A percentile compares a stretch with the other conserved stretches of the same genome.
phyloP scores from a whole-genome alignment of 2,797 vertebrate species.

The Sarcoramphus papa region DNA sequence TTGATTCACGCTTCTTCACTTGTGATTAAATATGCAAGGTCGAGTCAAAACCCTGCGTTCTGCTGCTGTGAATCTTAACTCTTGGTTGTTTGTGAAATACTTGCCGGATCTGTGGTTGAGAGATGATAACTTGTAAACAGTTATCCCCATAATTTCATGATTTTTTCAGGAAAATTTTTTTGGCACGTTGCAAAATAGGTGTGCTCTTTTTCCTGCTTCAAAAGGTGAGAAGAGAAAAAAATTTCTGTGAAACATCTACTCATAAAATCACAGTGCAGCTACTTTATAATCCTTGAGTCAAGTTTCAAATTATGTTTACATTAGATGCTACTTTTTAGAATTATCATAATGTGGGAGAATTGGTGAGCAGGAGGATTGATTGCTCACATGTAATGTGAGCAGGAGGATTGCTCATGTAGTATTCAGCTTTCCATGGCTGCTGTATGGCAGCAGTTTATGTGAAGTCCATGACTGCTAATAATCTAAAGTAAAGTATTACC shows the following conservation, averaged over 20 bases:
- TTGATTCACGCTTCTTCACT: background rate
- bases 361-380: background rate
- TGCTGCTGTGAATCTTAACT: background rate
- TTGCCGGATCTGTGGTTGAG: fast-evolving
- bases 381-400: background rate
- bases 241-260: background rate
- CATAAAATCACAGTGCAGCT: background rate
- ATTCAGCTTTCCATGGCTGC: background rate
- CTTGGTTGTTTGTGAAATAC: background rate
- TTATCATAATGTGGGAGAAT: background rate
- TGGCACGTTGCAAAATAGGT: fast-evolving
- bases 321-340: background rate
- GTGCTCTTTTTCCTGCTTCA: background rate
- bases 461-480: background rate
- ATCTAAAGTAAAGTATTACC: background rate
- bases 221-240: background rate
- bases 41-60: background rate
- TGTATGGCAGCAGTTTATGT: background rate
- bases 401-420: background rate
- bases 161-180: background rate
- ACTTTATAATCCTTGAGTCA: background rate
- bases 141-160: background rate
- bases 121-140: background rate
- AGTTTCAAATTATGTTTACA: background rate
- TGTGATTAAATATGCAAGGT: background rate